These are phyloP conservation scores for Chrysocyon brachyurus DNA, from an alignment of 2,797 vertebrate genomes.

Conservation along the genomic window DNA sequence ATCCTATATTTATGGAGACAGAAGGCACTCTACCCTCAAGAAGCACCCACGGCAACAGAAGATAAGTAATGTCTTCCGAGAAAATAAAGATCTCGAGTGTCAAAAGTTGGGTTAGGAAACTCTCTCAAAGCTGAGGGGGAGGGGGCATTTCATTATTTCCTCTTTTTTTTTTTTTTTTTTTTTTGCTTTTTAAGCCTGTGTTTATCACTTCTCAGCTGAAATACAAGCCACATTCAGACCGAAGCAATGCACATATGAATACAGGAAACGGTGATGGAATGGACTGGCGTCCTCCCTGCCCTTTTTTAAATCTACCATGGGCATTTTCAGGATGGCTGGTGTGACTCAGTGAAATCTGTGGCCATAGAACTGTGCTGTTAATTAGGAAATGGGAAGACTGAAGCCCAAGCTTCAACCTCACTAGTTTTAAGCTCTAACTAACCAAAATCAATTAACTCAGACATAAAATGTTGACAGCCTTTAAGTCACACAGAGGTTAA, in stretches of 20 bases:
- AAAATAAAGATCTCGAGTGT: neutral
- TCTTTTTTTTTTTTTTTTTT: neutral
- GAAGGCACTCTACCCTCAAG: neutral
- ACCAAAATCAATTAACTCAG: conserved; percentile 22
- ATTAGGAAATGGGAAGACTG: neutral
- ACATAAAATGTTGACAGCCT: neutral
- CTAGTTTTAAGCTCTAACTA: conserved; percentile 51
- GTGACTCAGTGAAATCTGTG: neutral
- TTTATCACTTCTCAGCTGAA: neutral
- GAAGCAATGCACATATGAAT: neutral
- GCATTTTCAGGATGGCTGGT: conserved; percentile 37
- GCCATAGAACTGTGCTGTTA: neutral
- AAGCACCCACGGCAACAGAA: neutral
- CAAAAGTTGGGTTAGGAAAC: neutral
- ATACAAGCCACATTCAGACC: neutral
- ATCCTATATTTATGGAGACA: neutral
- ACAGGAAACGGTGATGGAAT: neutral
- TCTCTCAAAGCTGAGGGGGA: neutral
- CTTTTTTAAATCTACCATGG: neutral
- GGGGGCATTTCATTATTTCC: too few relatives aligned
- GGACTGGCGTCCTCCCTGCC: neutral
- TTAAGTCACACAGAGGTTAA: conserved; percentile 16
- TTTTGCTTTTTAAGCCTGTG: neutral
- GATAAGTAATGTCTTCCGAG: neutral
- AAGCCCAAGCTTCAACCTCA: neutral